Evolutionary conservation across 2,888 invertebrate species (phyloP).

Genomic region (Automeris io): DNA sequence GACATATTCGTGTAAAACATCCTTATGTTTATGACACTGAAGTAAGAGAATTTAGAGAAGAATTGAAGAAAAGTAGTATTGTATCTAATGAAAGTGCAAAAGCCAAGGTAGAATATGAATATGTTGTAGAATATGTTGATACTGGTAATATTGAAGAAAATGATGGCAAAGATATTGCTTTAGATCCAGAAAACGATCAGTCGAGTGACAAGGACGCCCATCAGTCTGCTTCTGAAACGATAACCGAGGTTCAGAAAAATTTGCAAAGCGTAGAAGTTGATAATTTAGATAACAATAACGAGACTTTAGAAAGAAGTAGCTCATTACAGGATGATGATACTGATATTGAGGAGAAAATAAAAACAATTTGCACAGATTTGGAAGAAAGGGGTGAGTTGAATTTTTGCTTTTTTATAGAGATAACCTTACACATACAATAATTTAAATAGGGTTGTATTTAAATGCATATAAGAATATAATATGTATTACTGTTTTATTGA

Average conservation of each 20-base stretch:
- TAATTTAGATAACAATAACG: not conserved
- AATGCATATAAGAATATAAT: too few relatives aligned
- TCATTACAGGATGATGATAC: not conserved
- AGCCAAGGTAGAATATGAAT: not conserved
- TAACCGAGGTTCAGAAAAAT: not conserved
- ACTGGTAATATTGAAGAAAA: not conserved
- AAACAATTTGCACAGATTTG: too few relatives aligned
- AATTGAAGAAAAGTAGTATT: not conserved
- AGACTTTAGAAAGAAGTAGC: not conserved
- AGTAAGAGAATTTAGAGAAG: not conserved
- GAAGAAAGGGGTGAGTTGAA: too few relatives aligned
- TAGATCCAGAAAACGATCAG: not conserved
- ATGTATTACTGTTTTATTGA: too few relatives aligned
- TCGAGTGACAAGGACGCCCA: not conserved
- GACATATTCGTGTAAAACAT: slow-evolving; percentile 9
- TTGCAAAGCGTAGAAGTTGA: not conserved
- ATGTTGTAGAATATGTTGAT: slow-evolving; percentile 8
- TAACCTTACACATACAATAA: too few relatives aligned
- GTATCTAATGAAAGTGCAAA: not conserved
- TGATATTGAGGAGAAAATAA: not conserved
- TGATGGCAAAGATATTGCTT: not conserved
- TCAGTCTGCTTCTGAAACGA: too few relatives aligned
- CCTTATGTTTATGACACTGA: slow-evolving; percentile 6
- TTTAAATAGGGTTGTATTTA: too few relatives aligned
- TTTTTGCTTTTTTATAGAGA: too few relatives aligned